A percentile compares a stretch with the other conserved stretches of the same genome.
These are phyloP conservation scores for Dryococelus australis DNA, from an alignment of 2,888 invertebrate species.

Conservation along the genomic window DNA sequence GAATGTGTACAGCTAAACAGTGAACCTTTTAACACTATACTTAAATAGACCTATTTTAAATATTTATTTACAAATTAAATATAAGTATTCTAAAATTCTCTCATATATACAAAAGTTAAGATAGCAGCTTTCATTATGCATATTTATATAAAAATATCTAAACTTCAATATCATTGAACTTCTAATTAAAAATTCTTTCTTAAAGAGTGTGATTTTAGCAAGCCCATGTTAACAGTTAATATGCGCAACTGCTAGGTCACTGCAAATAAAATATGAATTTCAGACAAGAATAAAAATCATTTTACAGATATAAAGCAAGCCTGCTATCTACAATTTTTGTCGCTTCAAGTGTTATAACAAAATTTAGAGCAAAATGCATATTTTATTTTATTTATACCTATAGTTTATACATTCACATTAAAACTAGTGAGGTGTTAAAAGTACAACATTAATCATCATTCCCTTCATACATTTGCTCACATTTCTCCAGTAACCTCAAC, in stretches of 20 bases:
- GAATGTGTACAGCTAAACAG: background rate
- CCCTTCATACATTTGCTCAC: constrained; percentile 85
- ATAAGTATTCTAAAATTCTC: background rate
- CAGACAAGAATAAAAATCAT: background rate
- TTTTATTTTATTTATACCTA: background rate
- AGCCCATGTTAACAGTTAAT: background rate
- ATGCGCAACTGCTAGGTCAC: background rate
- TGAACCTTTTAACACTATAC: background rate
- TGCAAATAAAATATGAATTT: background rate
- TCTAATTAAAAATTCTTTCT: background rate
- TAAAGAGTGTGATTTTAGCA: background rate
- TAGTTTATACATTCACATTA: background rate
- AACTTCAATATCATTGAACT: background rate
- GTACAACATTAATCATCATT: constrained; percentile 62
- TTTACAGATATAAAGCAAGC: background rate
- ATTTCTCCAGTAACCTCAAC: constrained; percentile 80
- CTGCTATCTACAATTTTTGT: background rate
- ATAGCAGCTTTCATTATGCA: background rate
- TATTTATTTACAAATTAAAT: constrained; percentile 2
- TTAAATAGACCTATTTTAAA: background rate
- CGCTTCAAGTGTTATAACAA: background rate
- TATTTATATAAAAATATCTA: background rate
- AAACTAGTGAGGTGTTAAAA: constrained; percentile 6
- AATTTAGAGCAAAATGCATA: background rate
- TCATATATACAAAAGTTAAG: background rate